Conservation (phyloP, 2,888 invertebrate species). For the Maniola hyperantus region DNA sequence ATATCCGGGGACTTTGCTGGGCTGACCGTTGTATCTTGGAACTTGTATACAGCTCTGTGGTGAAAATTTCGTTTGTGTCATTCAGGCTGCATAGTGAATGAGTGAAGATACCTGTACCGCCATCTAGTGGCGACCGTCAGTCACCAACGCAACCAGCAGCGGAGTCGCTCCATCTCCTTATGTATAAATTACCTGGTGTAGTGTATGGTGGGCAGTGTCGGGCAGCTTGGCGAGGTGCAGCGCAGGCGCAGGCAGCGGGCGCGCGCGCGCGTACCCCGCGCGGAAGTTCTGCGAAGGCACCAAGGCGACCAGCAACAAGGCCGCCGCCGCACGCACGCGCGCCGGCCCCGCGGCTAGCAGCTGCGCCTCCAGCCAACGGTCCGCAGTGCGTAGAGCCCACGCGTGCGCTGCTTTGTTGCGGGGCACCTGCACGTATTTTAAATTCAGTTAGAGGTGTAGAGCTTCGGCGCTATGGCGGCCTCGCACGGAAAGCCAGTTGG, state of each 20-base stretch:
- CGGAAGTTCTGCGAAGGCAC: constrained; percentile 96
- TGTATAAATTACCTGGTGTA: constrained; percentile 70
- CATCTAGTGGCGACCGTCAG: too few relatives aligned
- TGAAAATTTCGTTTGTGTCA: too few relatives aligned
- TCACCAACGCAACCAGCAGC: too few relatives aligned
- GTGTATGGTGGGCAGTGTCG: constrained; percentile 79
- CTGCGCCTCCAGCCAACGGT: constrained; percentile 95
- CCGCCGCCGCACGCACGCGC: constrained; percentile 93
- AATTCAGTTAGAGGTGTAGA: too few relatives aligned
- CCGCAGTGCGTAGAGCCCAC: constrained; percentile 96
- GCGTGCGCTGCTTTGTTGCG: constrained; percentile 95
- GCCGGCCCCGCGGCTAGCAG: constrained; percentile 93
- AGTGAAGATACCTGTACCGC: too few relatives aligned
- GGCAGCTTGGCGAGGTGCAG: constrained; percentile 65
- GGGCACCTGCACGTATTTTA: constrained; percentile 78
- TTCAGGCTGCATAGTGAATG: too few relatives aligned
- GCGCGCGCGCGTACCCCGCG: constrained; percentile 89
- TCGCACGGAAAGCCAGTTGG: too few relatives aligned
- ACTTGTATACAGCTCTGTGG: too few relatives aligned
- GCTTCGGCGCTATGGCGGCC: too few relatives aligned
- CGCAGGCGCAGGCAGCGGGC: constrained; percentile 77
- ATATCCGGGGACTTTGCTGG: too few relatives aligned
- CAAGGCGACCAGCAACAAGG: constrained; percentile 92
- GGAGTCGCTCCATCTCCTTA: background rate
- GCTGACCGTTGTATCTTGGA: too few relatives aligned